phyloP scores from a whole-genome alignment of 1,140 invertebrate species.

The Platyscapa corneri region DNA sequence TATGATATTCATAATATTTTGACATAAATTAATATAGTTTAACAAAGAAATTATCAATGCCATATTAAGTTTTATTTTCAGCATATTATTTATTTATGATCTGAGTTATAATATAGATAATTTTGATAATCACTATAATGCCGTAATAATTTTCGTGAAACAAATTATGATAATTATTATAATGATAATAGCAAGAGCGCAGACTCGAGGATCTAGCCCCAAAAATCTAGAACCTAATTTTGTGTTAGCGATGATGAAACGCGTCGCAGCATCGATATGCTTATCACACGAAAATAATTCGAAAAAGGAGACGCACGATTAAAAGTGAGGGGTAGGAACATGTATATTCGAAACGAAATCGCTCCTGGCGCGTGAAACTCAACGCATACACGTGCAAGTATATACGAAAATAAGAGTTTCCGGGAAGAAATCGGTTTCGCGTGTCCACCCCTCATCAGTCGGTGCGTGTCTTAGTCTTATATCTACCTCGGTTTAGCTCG shows the following conservation, averaged over 20 bases:
- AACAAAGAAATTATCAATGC: background rate
- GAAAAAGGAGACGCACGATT: background rate
- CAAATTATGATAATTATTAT: conserved; percentile 37
- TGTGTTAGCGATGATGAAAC: background rate
- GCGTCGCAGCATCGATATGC: conserved; percentile 1
- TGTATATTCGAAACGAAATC: background rate
- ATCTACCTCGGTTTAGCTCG: conserved; percentile 53
- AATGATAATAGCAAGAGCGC: background rate
- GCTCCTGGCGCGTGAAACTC: background rate
- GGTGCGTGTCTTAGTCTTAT: conserved; percentile 65
- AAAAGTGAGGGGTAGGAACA: background rate
- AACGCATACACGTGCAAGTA: background rate
- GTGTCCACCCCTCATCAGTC: conserved; percentile 67
- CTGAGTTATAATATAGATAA: background rate
- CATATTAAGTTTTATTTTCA: background rate
- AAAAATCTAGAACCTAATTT: conserved; percentile 8
- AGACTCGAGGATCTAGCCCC: background rate
- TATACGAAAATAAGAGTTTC: conserved; percentile 59
- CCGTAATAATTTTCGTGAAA: conserved; percentile 1
- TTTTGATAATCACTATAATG: conserved; percentile 20
- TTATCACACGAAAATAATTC: conserved; percentile 47
- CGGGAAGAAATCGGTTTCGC: conserved; percentile 67
- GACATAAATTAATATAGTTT: background rate
- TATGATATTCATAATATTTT: background rate
- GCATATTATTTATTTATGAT: conserved; percentile 22